These are phyloP conservation scores for Hyles vespertilio DNA, from an alignment of 1,140 invertebrate genomes.

Conservation along the genomic window DNA sequence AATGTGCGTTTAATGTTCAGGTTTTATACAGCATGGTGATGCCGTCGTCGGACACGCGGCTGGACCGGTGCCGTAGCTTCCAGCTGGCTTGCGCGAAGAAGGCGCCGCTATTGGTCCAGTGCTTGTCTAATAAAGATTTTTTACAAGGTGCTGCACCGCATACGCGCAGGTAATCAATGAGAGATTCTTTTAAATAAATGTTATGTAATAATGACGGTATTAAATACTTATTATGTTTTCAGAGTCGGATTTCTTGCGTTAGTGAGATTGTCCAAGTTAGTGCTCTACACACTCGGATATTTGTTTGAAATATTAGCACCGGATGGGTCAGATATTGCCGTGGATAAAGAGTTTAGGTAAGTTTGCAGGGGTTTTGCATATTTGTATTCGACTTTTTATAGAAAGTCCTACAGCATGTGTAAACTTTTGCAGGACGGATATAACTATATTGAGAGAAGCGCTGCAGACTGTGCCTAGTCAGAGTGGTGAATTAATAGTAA, in stretches of 20 bases:
- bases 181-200: neutral
- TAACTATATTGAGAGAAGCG: slow-evolving; percentile 69
- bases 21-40: slow-evolving; percentile 94
- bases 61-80: slow-evolving; percentile 90
- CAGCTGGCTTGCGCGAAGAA: slow-evolving; percentile 93
- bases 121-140: slow-evolving; percentile 64
- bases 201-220: neutral
- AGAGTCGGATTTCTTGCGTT: slow-evolving; percentile 90
- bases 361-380: slow-evolving; percentile 1
- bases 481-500: slow-evolving; percentile 68
- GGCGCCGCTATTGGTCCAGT: slow-evolving; percentile 65
- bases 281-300: slow-evolving; percentile 91
- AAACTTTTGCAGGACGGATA: slow-evolving; percentile 51
- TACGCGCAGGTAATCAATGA: slow-evolving; percentile 52
- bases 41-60: slow-evolving; percentile 89
- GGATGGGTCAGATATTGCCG: slow-evolving; percentile 59
- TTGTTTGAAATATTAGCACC: slow-evolving; percentile 81
- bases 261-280: slow-evolving; percentile 91
- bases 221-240: slow-evolving; percentile 30
- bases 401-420: too few species aligned
- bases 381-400: too few species aligned
- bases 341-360: slow-evolving; percentile 62
- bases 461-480: slow-evolving; percentile 66
- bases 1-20: slow-evolving; percentile 65
- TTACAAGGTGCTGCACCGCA: slow-evolving; percentile 63